Evolutionary conservation across 2,113 vertebrate species (phyloP).

Genomic region (Seriola dumerili): DNA sequence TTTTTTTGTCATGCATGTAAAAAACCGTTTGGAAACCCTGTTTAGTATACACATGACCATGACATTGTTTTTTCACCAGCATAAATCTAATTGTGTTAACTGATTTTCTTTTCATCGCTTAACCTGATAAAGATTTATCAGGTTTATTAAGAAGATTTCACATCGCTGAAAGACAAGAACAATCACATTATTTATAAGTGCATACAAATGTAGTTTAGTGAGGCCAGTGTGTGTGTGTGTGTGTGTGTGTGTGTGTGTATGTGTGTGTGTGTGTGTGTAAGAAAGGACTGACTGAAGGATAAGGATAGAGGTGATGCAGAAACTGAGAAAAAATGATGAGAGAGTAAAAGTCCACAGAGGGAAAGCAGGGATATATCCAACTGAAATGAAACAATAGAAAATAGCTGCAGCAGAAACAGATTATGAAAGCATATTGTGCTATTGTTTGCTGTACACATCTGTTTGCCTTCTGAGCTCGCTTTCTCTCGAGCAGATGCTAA

Average conservation of each 20-base stretch:
- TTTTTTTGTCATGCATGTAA: not conserved
- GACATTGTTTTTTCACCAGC: not conserved
- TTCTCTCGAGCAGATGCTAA: slow-evolving; percentile 26
- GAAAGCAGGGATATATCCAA: slow-evolving; percentile 3
- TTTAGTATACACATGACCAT: not conserved
- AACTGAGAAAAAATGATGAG: slow-evolving; percentile 5
- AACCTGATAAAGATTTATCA: slow-evolving; percentile 7
- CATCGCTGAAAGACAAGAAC: slow-evolving; percentile 1
- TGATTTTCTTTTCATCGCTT: slow-evolving; percentile 4
- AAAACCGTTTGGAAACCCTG: not conserved
- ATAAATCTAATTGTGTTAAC: slow-evolving; percentile 6
- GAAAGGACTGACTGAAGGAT: slow-evolving; percentile 16
- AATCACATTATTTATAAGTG: not conserved
- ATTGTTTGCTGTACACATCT: slow-evolving; percentile 46
- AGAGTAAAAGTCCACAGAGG: not conserved
- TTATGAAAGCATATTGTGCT: slow-evolving; percentile 32
- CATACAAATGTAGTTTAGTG: slow-evolving; percentile 1
- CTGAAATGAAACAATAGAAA: slow-evolving; percentile 20
- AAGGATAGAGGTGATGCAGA: slow-evolving; percentile 32
- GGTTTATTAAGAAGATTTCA: not conserved
- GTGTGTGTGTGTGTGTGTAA: slow-evolving; percentile 15
- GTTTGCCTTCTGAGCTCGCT: slow-evolving; percentile 31
- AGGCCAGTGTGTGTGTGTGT: not conserved
- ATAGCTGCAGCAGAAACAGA: slow-evolving; percentile 5
- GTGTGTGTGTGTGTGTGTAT: slow-evolving; percentile 8